These are phyloP conservation scores for Drosophila sproati DNA, from an alignment of 1,140 invertebrate genomes.

Conservation along the genomic window DNA sequence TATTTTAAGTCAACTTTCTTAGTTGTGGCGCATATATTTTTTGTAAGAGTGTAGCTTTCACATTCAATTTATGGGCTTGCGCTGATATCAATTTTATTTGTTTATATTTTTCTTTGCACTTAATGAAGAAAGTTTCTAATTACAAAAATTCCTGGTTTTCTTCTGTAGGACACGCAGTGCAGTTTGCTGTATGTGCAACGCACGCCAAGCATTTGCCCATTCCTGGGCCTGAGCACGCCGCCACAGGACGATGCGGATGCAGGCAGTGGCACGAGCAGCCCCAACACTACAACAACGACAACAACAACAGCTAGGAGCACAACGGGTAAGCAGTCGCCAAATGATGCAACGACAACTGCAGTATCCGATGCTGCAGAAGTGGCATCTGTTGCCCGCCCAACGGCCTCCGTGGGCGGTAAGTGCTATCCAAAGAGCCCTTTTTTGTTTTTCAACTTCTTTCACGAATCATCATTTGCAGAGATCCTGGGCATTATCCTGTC, in stretches of 20 bases:
- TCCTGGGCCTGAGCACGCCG: constrained; percentile 60
- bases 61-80: constrained; percentile 68
- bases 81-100: constrained; percentile 76
- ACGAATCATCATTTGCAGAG: constrained; percentile 40
- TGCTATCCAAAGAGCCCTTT: constrained; percentile 30
- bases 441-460: background rate
- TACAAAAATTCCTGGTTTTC: constrained; percentile 47
- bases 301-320: constrained; percentile 36
- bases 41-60: constrained; percentile 29
- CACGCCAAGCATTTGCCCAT: constrained; percentile 78
- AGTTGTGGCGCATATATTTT: background rate
- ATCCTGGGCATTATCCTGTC: constrained; percentile 74
- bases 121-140: constrained; percentile 82
- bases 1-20: no score
- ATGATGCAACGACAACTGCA: constrained; percentile 36
- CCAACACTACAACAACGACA: background rate
- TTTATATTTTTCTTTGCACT: constrained; percentile 68
- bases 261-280: constrained; percentile 14
- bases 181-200: constrained; percentile 76
- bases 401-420: constrained; percentile 81
- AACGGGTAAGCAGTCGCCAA: constrained; percentile 61
- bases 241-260: constrained; percentile 19
- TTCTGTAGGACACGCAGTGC: constrained; percentile 66
- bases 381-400: constrained; percentile 64
- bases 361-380: constrained; percentile 31